Conservation (phyloP, 2,888 invertebrate species). For the Stratiomys singularior region DNA sequence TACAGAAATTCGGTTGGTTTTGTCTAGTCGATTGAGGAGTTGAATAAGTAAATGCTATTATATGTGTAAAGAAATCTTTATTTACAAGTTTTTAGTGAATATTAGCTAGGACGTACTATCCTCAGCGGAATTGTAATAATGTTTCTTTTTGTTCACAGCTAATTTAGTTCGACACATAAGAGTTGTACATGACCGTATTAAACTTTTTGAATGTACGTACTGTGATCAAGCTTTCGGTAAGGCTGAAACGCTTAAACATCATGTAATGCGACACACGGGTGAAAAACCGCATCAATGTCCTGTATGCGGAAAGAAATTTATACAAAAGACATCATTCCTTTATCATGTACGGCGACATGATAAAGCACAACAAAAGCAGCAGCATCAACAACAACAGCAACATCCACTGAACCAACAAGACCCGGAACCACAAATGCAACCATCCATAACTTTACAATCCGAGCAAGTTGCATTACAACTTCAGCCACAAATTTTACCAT, state of each 20-base stretch:
- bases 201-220: constrained; percentile 44
- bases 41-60: no score
- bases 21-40: no score
- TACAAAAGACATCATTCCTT: constrained; percentile 47
- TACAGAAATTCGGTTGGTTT: no score
- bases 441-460: neutral
- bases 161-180: constrained; percentile 45
- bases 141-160: neutral
- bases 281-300: constrained; percentile 48
- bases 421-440: neutral
- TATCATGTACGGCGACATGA: constrained; percentile 47
- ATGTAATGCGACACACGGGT: constrained; percentile 50
- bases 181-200: constrained; percentile 48
- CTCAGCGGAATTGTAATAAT: no score
- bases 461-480: neutral
- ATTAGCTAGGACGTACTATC: no score
- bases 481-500: neutral
- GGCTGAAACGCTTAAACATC: constrained; percentile 49
- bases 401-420: neutral
- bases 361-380: constrained; percentile 20
- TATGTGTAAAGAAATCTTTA: no score
- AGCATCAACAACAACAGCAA: neutral
- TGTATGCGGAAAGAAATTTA: constrained; percentile 48
- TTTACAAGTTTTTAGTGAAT: no score
- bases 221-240: constrained; percentile 49